Evolutionary conservation across 2,113 vertebrate genomes (phyloP), one percentile per base, ranked within the genome.

Genomic region (Pithys albifrons): DNA sequence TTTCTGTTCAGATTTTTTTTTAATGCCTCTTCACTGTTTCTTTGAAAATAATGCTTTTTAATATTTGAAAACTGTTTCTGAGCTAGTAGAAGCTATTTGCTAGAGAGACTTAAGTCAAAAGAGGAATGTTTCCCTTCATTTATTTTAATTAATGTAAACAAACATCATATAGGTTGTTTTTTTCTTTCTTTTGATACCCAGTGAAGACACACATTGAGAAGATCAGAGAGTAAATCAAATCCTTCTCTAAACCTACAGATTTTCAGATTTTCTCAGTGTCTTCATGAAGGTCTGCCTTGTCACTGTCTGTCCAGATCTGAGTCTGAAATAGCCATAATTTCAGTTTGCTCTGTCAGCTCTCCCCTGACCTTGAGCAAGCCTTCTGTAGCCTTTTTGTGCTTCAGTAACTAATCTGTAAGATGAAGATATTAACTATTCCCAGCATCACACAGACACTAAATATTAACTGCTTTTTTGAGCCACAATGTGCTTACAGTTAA

Each of bases 391-490:
- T 73, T 70, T 91, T 31, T 74, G 59, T 93, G 46, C 71, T 83
- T 88, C 55, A 80, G 20, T 90, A 73, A 85, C 75, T 57, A 58
- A 0, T 94, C 59, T 70, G 35, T 64, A 94, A 83, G 67, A 73
- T 67, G 72, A 83, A 71, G 79, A 74, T 41, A 27, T 85, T 70
- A 75, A 61, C 89, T 94, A 49, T 82, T 75, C 62, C 46, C 84
- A 83, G 24, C 59, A 46, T 66, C 54, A 19, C 49, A 41, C 4
- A 27, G 46, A 51, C 64, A 74, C 78, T 96, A 93, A 96, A 90
- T 93, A 93, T 93, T 96, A 96, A 95, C 94, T 94, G 62, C 14
- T 78, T 72, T 93, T 96, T 76, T 62, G 33, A 85, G 46, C 84
- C 58, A 37, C 24, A 82, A 54, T 41, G 64, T 90, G 64, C 70